Evolutionary conservation across 2,113 vertebrate species (phyloP).

Genomic region (Procavia capensis): DNA sequence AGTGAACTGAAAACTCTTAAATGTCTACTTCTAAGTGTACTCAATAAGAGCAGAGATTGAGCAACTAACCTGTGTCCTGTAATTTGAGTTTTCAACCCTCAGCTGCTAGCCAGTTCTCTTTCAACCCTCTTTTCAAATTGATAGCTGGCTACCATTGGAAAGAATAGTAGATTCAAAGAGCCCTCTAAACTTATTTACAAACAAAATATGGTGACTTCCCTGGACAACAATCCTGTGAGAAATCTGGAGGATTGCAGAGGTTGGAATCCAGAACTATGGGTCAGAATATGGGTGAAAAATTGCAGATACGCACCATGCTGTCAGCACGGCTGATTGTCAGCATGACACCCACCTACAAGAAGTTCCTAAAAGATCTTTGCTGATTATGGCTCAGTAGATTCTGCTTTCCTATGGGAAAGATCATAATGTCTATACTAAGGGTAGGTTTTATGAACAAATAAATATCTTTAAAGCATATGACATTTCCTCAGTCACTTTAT

Average conservation of each 20-base stretch:
- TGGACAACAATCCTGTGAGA: not conserved
- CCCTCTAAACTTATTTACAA: not conserved
- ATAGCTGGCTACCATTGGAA: not conserved
- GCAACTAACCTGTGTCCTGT: not conserved
- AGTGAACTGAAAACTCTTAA: not conserved
- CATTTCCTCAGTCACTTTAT: not conserved
- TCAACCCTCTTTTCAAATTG: not conserved
- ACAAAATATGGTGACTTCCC: not conserved
- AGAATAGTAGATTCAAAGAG: not conserved
- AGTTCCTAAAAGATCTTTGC: not conserved
- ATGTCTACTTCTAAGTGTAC: not conserved
- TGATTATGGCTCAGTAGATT: not conserved
- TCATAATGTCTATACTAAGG: not conserved
- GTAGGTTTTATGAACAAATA: conserved; percentile 2
- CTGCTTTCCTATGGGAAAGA: not conserved
- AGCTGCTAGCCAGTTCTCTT: not conserved
- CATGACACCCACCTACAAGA: not conserved
- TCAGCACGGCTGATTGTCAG: not conserved
- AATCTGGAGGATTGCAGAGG: not conserved
- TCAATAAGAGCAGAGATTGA: not conserved
- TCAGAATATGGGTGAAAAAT: not conserved
- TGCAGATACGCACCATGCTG: not conserved
- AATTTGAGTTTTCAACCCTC: not conserved
- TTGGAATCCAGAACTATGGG: not conserved
- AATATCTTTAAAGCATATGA: not conserved